phyloP scores from a whole-genome alignment of 2,888 invertebrate genomes.

The Troides aeacus region DNA sequence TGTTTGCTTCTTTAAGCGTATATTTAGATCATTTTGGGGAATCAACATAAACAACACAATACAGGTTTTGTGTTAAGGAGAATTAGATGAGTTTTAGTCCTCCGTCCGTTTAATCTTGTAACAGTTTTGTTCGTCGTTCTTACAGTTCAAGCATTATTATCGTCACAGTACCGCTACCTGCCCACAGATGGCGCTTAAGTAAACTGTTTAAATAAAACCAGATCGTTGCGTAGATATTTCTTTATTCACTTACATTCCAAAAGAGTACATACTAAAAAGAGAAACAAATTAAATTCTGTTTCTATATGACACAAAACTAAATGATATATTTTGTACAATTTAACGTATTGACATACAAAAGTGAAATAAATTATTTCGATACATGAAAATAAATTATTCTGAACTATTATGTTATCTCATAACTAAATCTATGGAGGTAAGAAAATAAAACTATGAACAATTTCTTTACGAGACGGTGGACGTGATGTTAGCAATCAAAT shows the following conservation, averaged over 20 bases:
- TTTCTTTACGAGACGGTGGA: conserved; percentile 27
- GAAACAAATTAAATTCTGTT: conserved; percentile 14
- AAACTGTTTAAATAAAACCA: conserved; percentile 13
- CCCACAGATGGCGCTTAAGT: conserved; percentile 50
- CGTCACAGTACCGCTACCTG: conserved; percentile 42
- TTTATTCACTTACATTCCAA: conserved; percentile 30
- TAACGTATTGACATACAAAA: conserved; percentile 20
- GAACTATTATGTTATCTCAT: conserved; percentile 19
- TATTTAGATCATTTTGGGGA: too few relatives aligned
- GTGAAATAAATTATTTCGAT: conserved; percentile 11
- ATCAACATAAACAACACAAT: too few relatives aligned
- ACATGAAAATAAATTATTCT: conserved; percentile 26
- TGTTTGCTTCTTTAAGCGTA: too few relatives aligned
- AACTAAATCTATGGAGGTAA: conserved; percentile 39
- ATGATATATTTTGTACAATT: conserved; percentile 24
- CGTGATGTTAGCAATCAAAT: conserved; percentile 12
- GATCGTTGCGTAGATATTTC: conserved; percentile 16
- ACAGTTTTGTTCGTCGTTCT: too few relatives aligned
- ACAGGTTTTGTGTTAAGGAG: too few relatives aligned
- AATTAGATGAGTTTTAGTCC: too few relatives aligned
- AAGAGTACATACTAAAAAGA: conserved; percentile 17
- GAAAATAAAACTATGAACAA: conserved; percentile 37
- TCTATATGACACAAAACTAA: conserved; percentile 25
- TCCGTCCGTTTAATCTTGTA: too few relatives aligned
- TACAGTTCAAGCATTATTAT: not conserved